Evolutionary conservation across 2,797 vertebrate genomes (phyloP).

Genomic region (Aplochiton taeniatus): DNA sequence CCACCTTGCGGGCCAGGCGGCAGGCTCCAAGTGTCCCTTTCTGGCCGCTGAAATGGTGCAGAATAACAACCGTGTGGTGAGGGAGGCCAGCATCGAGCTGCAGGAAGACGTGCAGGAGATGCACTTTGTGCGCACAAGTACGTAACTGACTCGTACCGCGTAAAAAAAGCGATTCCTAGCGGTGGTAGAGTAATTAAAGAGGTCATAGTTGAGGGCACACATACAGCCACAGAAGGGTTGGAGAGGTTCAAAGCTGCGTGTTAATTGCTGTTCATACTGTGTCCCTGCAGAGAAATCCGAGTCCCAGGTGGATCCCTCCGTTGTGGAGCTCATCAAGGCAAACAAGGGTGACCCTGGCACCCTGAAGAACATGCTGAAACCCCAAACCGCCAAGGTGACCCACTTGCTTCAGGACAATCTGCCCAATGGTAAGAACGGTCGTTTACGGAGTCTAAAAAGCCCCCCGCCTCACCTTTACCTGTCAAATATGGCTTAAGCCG

Average conservation of each 20-base stretch:
- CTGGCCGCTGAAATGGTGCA: constrained; percentile 88
- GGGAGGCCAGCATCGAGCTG: constrained; percentile 83
- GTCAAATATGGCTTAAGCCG: no score
- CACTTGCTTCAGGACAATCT: constrained; percentile 90
- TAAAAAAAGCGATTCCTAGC: not conserved
- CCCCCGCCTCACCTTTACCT: no score
- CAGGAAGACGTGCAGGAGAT: constrained; percentile 88
- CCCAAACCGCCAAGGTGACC: constrained; percentile 75
- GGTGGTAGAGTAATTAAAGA: not conserved
- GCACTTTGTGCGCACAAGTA: constrained; percentile 75
- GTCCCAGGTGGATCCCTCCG: constrained; percentile 64
- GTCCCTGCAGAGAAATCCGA: constrained; percentile 52
- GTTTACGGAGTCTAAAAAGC: no score
- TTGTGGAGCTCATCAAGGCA: constrained; percentile 45
- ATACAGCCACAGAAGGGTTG: not conserved
- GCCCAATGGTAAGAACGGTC: constrained; percentile 78
- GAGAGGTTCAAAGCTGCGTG: not conserved
- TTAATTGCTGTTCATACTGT: not conserved
- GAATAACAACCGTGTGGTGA: constrained; percentile 80
- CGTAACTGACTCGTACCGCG: not conserved
- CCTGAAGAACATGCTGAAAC: constrained; percentile 76
- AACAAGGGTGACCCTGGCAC: constrained; percentile 47
- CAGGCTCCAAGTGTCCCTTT: constrained; percentile 86
- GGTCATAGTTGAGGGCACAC: no score
- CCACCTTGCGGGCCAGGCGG: constrained; percentile 58